Conservation (phyloP, 1,140 invertebrate species). For the Brachionus koreanus region DNA sequence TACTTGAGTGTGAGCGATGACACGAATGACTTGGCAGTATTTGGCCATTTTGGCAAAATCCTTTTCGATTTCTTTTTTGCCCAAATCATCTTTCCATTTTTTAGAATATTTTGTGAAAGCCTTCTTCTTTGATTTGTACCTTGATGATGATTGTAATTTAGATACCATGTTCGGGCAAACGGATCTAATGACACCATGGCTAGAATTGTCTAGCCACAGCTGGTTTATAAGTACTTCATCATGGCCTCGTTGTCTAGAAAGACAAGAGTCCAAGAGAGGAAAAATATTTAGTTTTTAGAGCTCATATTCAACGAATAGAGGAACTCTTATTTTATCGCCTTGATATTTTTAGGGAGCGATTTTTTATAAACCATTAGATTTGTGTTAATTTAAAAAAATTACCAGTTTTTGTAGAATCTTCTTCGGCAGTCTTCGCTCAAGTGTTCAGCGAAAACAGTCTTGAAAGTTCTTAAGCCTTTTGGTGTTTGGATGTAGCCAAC, state of each 20-base stretch:
- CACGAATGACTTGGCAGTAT: conserved; percentile 91
- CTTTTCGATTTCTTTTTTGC: conserved; percentile 91
- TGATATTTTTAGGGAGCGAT: neutral
- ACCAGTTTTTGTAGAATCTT: conserved; percentile 99
- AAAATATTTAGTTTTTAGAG: conserved; percentile 14
- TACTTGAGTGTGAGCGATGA: conserved; percentile 96
- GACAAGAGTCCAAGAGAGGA: conserved; percentile 38
- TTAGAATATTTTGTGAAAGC: conserved; percentile 96
- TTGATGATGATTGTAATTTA: conserved; percentile 54
- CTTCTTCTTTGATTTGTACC: conserved; percentile 99
- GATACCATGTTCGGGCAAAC: neutral
- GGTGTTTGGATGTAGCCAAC: conserved; percentile 99
- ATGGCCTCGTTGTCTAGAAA: neutral
- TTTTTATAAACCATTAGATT: conserved; percentile 26
- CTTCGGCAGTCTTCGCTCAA: conserved; percentile 94
- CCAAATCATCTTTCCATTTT: conserved; percentile 95
- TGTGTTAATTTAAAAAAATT: conserved; percentile 55
- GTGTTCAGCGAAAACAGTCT: conserved; percentile 97
- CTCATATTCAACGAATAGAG: conserved; percentile 37
- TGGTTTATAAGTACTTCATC: conserved; percentile 45
- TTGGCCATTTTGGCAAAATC: conserved; percentile 95
- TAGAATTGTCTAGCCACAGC: neutral
- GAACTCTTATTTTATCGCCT: conserved; percentile 30
- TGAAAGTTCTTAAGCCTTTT: conserved; percentile 83
- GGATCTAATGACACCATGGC: neutral